Evolutionary conservation across 2,797 vertebrate genomes (phyloP), one percentile per base, ranked within the genome.

Genomic region (Gambusia yucatana): DNA sequence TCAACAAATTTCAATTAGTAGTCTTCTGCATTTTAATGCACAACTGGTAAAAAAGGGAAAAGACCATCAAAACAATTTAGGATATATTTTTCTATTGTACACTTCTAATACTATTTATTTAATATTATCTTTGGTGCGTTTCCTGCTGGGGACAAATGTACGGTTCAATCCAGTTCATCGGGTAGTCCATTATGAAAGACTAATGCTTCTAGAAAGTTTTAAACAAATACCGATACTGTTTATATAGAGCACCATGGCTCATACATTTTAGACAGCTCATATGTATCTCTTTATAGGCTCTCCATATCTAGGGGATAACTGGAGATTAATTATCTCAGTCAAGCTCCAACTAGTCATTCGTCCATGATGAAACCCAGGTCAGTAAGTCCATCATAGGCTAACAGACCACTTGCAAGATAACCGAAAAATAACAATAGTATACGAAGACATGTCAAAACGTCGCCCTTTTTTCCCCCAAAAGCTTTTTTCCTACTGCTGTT

Each of bases 251-350:
- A 69, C 44, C 57, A n/a, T 22, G 25, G 16, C 74, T 77, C 30
- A 65, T 73, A 39, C 63, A 67, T 20, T 20, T 78, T 30, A 50
- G 63, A 52, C 59, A 75, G 50, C 71, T 78, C 47, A 47, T 73
- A 75, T 79, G 78, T 14, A 76, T 84, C 79, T 69, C 47, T 78
- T 78, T 73, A 52, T 22, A 57, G 41, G 59, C 61, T 73, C 41
- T 63, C 61, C 41, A 61, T 46, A 72, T 39, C 28, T 17, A 77
- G 47, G 44, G 71, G 75, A 76, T 80, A 59, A 55, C 46, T 78
- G 33, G 46, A 44, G 59, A 79, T 77, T 80, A 79, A 61, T 52
- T 52, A 80, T 75, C 67, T 81, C 67, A 67, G 75, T 13, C 36
- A 55, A 76, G 39, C 69, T 77, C 9, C 55, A 52, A 63, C 55